Evolutionary conservation across 2,797 vertebrate genomes (phyloP), one percentile per base, ranked within the genome.

Genomic region (Margarornis squamiger): DNA sequence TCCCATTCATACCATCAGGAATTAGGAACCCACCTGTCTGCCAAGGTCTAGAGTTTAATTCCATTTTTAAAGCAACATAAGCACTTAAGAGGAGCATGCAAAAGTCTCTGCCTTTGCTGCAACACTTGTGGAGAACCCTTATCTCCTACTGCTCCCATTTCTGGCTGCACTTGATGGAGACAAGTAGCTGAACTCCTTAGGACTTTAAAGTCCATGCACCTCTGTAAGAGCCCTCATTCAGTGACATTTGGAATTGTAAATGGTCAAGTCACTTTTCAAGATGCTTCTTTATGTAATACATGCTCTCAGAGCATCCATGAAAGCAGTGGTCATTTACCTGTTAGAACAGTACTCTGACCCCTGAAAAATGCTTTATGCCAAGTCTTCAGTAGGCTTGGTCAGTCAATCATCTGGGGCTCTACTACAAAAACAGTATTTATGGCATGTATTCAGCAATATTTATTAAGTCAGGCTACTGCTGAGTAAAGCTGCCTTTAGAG

Each of bases 121-220:
- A 65, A 5, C 9, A 2, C 16, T 63, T 58, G 23, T 15, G 14
- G 34, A 90, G 27, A 66, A 46, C 29, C 9, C n/a, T 82, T 46
- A 23, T 32, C 71, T 57, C 59, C 29, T 14, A 7, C 52, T 38
- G 14, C 22, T 89, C 45, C 54, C 36, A 20, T 68, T 86, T 88
- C 57, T 86, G 83, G 23, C 39, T 2, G 1, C 65, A 27, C 66
- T 78, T 68, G n/a, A 61, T 72, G 30, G 55, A 85, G 32, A 63
- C 21, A 71, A 77, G 52, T 57, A 54, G 29, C 41, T 72, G 55
- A 78, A 81, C 58, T 62, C 76, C 58, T 74, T 48, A 32, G 68
- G 73, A 43, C 15, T 5, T 7, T 46, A 0, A 80, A 63, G 45
- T 51, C 61, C 4, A 16, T 36, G 39, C 0, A 1, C 9, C 23